Evolutionary conservation across 1,140 invertebrate species (phyloP).

Genomic region (Dreissena polymorpha): DNA sequence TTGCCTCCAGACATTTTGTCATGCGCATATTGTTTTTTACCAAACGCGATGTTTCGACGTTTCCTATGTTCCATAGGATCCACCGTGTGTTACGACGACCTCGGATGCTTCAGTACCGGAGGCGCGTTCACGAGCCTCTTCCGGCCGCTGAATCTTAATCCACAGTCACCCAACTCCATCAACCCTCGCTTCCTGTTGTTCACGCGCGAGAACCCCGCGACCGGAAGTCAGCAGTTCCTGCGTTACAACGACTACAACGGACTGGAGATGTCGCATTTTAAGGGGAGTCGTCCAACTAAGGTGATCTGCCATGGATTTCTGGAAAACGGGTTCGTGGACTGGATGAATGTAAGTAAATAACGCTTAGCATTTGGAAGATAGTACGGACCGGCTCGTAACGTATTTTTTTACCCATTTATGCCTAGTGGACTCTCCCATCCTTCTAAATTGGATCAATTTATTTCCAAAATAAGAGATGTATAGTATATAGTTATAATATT

Average conservation of each 20-base stretch:
- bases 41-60: too few species aligned
- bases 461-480: too few species aligned
- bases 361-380: neutral
- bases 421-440: too few species aligned
- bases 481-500: too few species aligned
- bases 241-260: conserved; percentile 74
- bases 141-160: conserved; percentile 88
- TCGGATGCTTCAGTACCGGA: conserved; percentile 96
- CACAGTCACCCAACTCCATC: conserved; percentile 90
- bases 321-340: conserved; percentile 91
- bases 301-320: conserved; percentile 97
- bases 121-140: conserved; percentile 91
- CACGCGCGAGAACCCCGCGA: conserved; percentile 69
- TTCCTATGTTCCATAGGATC: conserved; percentile 49
- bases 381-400: too few species aligned
- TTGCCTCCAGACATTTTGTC: too few species aligned
- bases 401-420: too few species aligned
- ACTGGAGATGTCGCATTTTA: conserved; percentile 75
- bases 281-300: conserved; percentile 80
- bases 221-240: conserved; percentile 68
- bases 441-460: too few species aligned
- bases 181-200: conserved; percentile 84
- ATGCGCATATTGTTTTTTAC: too few species aligned
- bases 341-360: conserved; percentile 83
- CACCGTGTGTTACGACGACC: conserved; percentile 91